phyloP scores from a whole-genome alignment of 2,888 invertebrate species.

The Cheilosia grossa region DNA sequence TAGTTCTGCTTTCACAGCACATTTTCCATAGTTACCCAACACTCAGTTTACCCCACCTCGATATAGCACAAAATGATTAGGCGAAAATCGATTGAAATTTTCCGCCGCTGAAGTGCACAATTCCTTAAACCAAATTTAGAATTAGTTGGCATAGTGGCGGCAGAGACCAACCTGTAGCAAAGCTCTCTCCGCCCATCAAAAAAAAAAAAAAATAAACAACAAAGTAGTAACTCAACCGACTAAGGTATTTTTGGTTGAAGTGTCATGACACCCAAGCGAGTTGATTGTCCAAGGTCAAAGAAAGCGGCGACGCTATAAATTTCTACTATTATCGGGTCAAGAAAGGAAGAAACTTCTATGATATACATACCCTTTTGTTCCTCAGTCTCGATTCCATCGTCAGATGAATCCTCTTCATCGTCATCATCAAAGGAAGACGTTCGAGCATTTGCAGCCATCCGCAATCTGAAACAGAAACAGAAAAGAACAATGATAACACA shows the following conservation, averaged over 20 bases:
- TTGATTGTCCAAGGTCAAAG: slow-evolving; percentile 45
- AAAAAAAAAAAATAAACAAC: background rate
- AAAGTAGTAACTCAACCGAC: slow-evolving; percentile 27
- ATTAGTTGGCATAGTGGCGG: background rate
- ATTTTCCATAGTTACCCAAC: background rate
- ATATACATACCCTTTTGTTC: slow-evolving; percentile 85
- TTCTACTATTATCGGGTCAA: background rate
- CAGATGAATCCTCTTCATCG: slow-evolving; percentile 85
- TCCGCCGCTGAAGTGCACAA: slow-evolving; percentile 16
- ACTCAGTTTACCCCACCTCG: slow-evolving; percentile 17
- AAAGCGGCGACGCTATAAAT: slow-evolving; percentile 6
- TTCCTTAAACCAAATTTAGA: slow-evolving; percentile 50
- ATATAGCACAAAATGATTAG: slow-evolving; percentile 29
- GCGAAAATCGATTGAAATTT: slow-evolving; percentile 59
- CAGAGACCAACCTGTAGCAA: slow-evolving; percentile 33
- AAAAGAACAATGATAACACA: slow-evolving; percentile 39
- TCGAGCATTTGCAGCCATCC: slow-evolving; percentile 81
- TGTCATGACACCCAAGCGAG: slow-evolving; percentile 47
- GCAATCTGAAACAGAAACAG: slow-evolving; percentile 77
- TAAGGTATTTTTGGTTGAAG: slow-evolving; percentile 54
- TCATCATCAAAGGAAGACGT: slow-evolving; percentile 83
- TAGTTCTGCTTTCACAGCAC: background rate
- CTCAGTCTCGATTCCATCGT: slow-evolving; percentile 86
- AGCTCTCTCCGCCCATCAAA: slow-evolving; percentile 6
- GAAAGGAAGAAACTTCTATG: slow-evolving; percentile 4